Evolutionary conservation across 2,113 vertebrate species (phyloP), one percentile per base, ranked within the genome.

Genomic region (Naja naja): DNA sequence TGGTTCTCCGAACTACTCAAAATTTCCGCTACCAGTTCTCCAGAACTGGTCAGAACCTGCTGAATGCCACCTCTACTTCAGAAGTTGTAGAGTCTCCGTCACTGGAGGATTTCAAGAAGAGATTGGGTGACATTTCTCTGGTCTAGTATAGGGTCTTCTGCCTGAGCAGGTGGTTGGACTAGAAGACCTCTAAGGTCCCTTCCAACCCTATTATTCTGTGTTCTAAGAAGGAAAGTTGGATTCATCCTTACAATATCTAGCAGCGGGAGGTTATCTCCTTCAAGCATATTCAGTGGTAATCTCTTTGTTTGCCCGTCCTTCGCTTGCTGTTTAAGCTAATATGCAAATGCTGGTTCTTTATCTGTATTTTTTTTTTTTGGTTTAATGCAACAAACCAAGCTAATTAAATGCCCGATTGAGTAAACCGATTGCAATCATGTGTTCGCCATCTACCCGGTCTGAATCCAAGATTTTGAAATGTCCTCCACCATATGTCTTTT

Each of bases 371-470:
- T 60, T 27, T 60, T 25, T 23, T 23, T 90, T 1, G 0, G 0
- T 0, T 39, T 91, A 87, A 85, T 1, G 12, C 2, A 86, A 10
- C 16, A 0, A 94, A 90, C 94, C 93, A 95, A 96, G 95, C 95
- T 93, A 95, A 96, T 97, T 96, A 96, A 94, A 52, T 25, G 86
- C 94, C 47, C 89, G 95, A 95, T 94, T 54, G 96, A 96, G 95
- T 96, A 93, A 95, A 93, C 93, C 0, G 0, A 49, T 88, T 91
- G 27, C 90, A 90, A 93, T 53, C 88, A 30, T 90, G 92, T 86
- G 91, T 93, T 92, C 27, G 60, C 0, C 0, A 25, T 94, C 91
- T 91, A 93, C 92, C 95, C 95, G 94, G 93, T 86, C 95, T 93
- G 94, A 16, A 56, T 47, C 60, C 92, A 52, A 49, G 18, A 90